Base-by-base conservation (phyloP, 2,797 vertebrate species). In the Sarcoramphus papa region DNA sequence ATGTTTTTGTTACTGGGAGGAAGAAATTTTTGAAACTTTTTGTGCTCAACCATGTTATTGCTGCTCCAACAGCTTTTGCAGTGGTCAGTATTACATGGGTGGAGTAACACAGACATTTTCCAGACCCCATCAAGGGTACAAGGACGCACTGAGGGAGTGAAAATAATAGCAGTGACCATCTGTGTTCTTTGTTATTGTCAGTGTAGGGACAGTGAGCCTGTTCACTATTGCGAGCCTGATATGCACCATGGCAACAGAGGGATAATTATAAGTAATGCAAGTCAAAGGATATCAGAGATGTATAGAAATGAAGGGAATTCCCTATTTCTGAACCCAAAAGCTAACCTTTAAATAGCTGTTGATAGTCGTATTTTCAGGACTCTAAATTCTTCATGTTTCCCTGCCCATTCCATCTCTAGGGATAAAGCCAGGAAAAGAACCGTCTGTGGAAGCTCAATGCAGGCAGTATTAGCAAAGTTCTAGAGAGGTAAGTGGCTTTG, bases 291-390 rank as follows among this genome's bases (percentile, higher is more conserved):
- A 35, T 28, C 78, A 65, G 77, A 78, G 59, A 88, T 81, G 53
- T 60, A 43, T 22, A 88, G 79, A 88, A 96, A 92, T 85, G 68
- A 95, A 95, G 86, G 80, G 70, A 87, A 78, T 87, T 90, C 74
- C 60, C 41, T 5, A 2, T n/a, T 86, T 92, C 74, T 87, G 74
- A 93, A 47, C 33, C 47, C 62, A 30, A 56, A 94, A 86, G 14
- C 53, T 63, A 75, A 10, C 18, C 31, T 17, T 94, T 76, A 68
- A 94, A 75, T 56, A 86, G 73, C 28, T 93, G 20, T 48, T 93
- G 31, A 27, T 48, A 88, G n/a, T 45, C 1, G 0, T 65, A 27
- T 78, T 89, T 78, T 68, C 53, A 68, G n/a, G 45, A 19, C 40
- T 85, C 62, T 64, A 7, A 45, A 15, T 53, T 70, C 56, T 67